Evolutionary conservation across 2,888 invertebrate genomes (phyloP).

Genomic region (Ceraclea dissimilis): DNA sequence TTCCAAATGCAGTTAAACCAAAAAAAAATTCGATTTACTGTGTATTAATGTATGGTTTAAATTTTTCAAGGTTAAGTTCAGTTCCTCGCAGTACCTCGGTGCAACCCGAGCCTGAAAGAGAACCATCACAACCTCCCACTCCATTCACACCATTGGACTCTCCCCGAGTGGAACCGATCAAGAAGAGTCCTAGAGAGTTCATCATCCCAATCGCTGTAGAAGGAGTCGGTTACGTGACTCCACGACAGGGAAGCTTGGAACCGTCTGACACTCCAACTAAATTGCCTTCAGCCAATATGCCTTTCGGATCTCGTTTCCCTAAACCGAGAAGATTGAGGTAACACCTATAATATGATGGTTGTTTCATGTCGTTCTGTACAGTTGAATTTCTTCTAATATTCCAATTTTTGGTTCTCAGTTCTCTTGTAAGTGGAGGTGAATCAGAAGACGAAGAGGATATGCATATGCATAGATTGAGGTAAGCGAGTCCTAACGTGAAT

Average conservation of each 20-base stretch:
- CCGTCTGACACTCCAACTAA: slow-evolving; percentile 57
- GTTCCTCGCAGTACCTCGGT: slow-evolving; percentile 18
- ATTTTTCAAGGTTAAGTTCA: slow-evolving; percentile 22
- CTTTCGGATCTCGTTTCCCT: slow-evolving; percentile 39
- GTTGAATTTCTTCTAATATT: too few species aligned
- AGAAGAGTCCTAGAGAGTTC: slow-evolving; percentile 83
- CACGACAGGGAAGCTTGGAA: slow-evolving; percentile 64
- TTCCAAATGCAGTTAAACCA: too few species aligned
- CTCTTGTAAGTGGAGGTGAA: slow-evolving; percentile 60
- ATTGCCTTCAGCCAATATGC: slow-evolving; percentile 48
- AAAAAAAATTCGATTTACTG: too few species aligned
- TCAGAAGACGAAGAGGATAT: slow-evolving; percentile 64
- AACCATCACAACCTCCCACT: slow-evolving; percentile 48
- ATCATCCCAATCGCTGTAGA: slow-evolving; percentile 92
- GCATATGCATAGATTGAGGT: slow-evolving; percentile 63
- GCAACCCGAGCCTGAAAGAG: slow-evolving; percentile 29
- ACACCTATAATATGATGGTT: too few species aligned
- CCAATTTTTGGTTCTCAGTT: slow-evolving; percentile 33
- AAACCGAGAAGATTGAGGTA: slow-evolving; percentile 63
- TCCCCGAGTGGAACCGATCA: slow-evolving; percentile 56
- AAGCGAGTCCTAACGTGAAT: slow-evolving; percentile 7
- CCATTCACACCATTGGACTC: slow-evolving; percentile 50
- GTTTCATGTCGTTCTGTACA: too few species aligned
- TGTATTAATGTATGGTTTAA: too few species aligned
- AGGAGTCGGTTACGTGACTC: slow-evolving; percentile 79